Base-by-base conservation (phyloP, 2,113 vertebrate genomes). In the Takifugu flavidus region DNA sequence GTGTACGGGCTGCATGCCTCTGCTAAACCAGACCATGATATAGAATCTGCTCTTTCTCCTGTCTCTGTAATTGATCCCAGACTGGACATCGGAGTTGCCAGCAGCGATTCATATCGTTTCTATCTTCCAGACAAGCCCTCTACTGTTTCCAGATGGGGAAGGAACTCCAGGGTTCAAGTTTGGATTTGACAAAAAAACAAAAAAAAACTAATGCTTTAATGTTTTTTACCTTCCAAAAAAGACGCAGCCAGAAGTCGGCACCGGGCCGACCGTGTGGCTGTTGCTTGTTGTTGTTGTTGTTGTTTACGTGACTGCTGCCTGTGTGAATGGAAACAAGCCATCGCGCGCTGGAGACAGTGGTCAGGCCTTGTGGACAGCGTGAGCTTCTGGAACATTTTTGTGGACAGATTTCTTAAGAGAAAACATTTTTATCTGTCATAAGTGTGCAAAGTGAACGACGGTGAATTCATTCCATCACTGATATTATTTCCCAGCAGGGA, bases 61-160 rank as follows among this genome's bases (percentile, higher is more conserved):
- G 77, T 88, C 80, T 75, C 60, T 82, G 79, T 91, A 92, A 92
- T 91, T 90, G 90, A 90, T 91, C 85, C 90, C 90, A 92, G 90
- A 82, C 83, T 86, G 90, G 84, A 90, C 86, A 84, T 84, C 84
- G 50, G 78, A 79, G 76, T 89, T 90, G 88, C 89, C 90, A 90
- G 88, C 65, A 89, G 88, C 88, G 57, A 87, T 87, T 88, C 83
- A 86, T 90, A 91, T 88, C 85, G 72, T 87, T 89, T 92, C 86
- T 89, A 90, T 90, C 89, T 91, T 86, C 84, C 66, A 87, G 87
- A 89, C 87, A 88, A 88, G 84, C 62, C 26, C 78, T 86, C 75
- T 82, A 91, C 87, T 72, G 72, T 75, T 92, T 91, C 90, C 90
- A 91, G 90, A 91, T 92, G 91, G 70, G 20, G 59, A 81, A 86